Percentiles rank a stretch among this genome's conserved stretches.
These are phyloP conservation scores for Echinops telfairi DNA, from an alignment of 2,113 vertebrate genomes.

Conservation along the genomic window DNA sequence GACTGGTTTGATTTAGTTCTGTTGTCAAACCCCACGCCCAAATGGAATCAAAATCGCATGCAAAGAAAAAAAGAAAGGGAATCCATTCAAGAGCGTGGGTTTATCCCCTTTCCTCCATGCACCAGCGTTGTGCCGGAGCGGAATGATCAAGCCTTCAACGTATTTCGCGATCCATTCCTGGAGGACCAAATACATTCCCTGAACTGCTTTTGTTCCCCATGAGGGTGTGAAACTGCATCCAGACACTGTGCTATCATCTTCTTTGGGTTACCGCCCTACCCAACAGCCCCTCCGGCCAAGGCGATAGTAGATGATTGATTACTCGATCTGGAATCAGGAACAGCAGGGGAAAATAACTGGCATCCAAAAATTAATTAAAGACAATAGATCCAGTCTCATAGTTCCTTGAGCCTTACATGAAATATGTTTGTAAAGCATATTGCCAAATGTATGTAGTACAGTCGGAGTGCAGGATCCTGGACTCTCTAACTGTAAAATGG, in stretches of 20 bases:
- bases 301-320: background rate
- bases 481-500: conserved; percentile 5
- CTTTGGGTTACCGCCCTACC: background rate
- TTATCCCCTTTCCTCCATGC: background rate
- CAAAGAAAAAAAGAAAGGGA: background rate
- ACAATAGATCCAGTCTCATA: background rate
- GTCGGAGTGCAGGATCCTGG: background rate
- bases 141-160: background rate
- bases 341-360: background rate
- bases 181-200: background rate
- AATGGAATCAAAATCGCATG: conserved; percentile 12
- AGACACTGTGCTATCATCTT: background rate
- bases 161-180: background rate
- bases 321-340: background rate
- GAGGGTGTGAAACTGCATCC: background rate
- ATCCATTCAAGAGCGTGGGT: background rate
- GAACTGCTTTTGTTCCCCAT: background rate
- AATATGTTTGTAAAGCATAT: background rate
- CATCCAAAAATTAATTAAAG: conserved; percentile 17
- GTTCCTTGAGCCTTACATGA: background rate
- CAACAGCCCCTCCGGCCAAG: background rate
- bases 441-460: background rate
- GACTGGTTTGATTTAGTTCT: conserved; percentile 38
- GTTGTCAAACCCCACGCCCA: background rate
- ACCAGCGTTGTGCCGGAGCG: background rate